A percentile compares a stretch with the other conserved stretches of the same genome.
These are phyloP conservation scores for Anolis carolinensis DNA, from an alignment of 2,113 vertebrate species.

Conservation along the genomic window DNA sequence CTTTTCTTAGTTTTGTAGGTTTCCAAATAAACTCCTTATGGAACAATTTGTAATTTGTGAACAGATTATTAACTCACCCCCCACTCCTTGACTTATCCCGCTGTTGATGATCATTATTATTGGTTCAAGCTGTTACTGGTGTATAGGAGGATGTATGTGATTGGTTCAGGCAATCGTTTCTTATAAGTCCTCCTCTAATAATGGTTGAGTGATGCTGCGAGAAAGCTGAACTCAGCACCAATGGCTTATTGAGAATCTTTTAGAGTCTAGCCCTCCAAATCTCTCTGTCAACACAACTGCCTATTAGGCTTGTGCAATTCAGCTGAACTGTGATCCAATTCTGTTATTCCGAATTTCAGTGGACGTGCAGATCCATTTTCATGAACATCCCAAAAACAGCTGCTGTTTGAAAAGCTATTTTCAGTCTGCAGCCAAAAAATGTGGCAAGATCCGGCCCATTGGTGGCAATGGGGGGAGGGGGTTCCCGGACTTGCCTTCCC, in stretches of 20 bases:
- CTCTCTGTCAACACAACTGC: background rate
- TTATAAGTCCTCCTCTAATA: background rate
- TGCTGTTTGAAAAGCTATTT: too few species aligned
- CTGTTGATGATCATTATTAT: too few species aligned
- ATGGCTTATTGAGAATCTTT: background rate
- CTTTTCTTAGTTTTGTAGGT: background rate
- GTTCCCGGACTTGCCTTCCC: too few species aligned
- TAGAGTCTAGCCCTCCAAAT: background rate
- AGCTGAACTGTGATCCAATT: too few species aligned
- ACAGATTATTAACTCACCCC: background rate
- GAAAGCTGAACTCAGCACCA: background rate
- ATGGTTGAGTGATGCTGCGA: background rate
- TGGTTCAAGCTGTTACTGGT: too few species aligned
- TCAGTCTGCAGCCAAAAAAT: too few species aligned
- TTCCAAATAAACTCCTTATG: background rate
- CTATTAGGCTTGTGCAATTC: background rate
- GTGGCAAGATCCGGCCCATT: too few species aligned
- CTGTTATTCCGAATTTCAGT: too few species aligned
- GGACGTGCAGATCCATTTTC: too few species aligned
- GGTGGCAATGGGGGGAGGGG: too few species aligned
- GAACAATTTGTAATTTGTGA: background rate
- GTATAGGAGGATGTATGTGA: too few species aligned
- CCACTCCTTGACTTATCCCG: background rate
- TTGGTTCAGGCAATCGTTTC: background rate
- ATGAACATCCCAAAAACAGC: too few species aligned